Percentiles rank a stretch among this genome's conserved stretches.
phyloP scores from a whole-genome alignment of 1,140 invertebrate species.

The Pristionchus pacificus region DNA sequence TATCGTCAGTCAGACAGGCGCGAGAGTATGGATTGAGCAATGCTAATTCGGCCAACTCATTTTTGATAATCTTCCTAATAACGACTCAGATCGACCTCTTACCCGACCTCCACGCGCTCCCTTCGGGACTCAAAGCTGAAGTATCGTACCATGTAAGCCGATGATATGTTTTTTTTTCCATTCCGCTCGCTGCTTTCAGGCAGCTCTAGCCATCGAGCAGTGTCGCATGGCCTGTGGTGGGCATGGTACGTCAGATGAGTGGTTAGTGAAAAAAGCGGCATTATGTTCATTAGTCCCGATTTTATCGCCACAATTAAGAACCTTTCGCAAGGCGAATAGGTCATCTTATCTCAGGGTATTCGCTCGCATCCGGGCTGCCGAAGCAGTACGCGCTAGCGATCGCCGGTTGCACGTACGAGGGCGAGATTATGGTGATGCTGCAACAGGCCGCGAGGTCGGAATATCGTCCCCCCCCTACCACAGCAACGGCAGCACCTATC shows the following conservation, averaged over 20 bases:
- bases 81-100: too few relatives aligned
- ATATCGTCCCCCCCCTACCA: too few relatives aligned
- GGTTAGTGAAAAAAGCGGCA: background rate
- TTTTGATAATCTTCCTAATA: too few relatives aligned
- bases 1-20: slow-evolving; percentile 70
- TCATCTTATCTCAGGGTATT: slow-evolving; percentile 60
- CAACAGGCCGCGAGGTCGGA: slow-evolving; percentile 73
- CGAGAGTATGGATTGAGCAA: too few relatives aligned
- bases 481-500: too few relatives aligned
- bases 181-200: too few relatives aligned
- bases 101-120: slow-evolving; percentile 76
- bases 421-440: slow-evolving; percentile 83
- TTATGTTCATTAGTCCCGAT: background rate
- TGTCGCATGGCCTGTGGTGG: slow-evolving; percentile 84
- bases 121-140: slow-evolving; percentile 84
- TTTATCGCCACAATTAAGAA: background rate
- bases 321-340: background rate
- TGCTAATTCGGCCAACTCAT: too few relatives aligned
- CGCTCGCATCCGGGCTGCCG: slow-evolving; percentile 77
- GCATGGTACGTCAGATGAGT: slow-evolving; percentile 66
- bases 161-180: too few relatives aligned
- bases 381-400: slow-evolving; percentile 74
- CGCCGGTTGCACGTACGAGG: slow-evolving; percentile 84
- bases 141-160: too few relatives aligned
- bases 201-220: slow-evolving; percentile 45